Base-by-base conservation (phyloP, 1,140 invertebrate genomes). In the Euura saliciscinereae region DNA sequence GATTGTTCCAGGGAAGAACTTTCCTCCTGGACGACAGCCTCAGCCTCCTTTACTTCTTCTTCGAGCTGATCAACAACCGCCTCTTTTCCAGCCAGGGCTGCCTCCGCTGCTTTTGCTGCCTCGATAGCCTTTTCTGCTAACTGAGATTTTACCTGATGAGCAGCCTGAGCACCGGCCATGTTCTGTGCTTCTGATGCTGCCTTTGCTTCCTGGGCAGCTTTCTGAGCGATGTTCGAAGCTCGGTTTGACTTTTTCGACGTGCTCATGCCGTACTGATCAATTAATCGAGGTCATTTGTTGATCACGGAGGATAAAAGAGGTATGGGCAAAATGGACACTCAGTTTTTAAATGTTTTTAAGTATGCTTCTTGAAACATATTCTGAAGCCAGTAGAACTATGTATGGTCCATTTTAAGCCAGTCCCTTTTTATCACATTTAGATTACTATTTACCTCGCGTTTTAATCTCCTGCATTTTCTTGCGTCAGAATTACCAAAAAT, bases 101-200 rank as follows among this genome's bases (percentile, higher is more conserved):
- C 91, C 78, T 92, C 90, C 0, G 91, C 91, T 3, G 90, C 91
- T 70, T 91, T 90, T 0, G 91, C 91, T 2, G 91, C 90, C 78
- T 91, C 89, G 0, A 90, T 78, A 0, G 91, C 91, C 76, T 90
- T 90, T 73, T 91, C 90, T 3, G 91, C 91, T 70, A 92, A 78
- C 82, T 92, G 90, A 1, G 86, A 84, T 82, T 92, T 92, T 6
- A 92, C 90, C 86, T 87, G 87, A 79, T 87, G 89, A 59, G 91
- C 87, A 3, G 91, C 91, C 71, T 91, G 90, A 43, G 90, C 88
- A 2, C 90, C 90, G 0, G 91, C 91, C 2, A 89, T 88, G 75
- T 90, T 89, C 77, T 92, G 91, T 0, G 91, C 91, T 70, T 91
- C 91, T 42, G 90, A 89, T 2, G 90, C 90, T 0, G 89, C 90